A percentile compares a stretch with the other conserved stretches of the same genome.
Conservation (phyloP, 2,113 vertebrate species). For the Cyprinodon brontotheroides region DNA sequence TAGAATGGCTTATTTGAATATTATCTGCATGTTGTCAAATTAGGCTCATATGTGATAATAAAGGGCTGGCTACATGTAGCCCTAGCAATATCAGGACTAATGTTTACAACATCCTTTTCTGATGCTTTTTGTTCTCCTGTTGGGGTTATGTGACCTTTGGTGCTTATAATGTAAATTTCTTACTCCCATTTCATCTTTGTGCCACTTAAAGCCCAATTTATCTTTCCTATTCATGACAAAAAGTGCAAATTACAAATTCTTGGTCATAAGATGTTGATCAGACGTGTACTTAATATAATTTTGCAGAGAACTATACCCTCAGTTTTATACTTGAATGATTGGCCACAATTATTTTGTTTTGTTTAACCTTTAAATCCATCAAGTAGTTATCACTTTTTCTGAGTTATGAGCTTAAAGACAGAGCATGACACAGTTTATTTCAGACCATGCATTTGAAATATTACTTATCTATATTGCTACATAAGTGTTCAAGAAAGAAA, state of each 20-base stretch:
- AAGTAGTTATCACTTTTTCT: neutral
- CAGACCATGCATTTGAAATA: neutral
- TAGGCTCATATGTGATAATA: neutral
- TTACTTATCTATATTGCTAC: neutral
- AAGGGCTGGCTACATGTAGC: neutral
- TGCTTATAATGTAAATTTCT: no score
- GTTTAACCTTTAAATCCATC: neutral
- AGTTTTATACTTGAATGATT: neutral
- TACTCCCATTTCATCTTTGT: no score
- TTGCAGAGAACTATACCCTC: neutral
- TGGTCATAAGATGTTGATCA: neutral
- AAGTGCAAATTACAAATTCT: no score
- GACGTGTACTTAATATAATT: neutral
- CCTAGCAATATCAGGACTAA: no score
- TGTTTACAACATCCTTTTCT: no score
- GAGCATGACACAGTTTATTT: neutral
- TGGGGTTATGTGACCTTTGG: no score
- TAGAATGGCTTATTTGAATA: neutral
- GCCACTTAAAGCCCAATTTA: no score
- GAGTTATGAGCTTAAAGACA: neutral
- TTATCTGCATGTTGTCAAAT: neutral
- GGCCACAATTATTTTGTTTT: neutral
- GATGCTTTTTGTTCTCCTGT: no score
- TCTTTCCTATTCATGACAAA: no score
- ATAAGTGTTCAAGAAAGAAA: conserved; percentile 13